Conservation (phyloP, 2,888 invertebrate genomes). For the Ophion ellenae region DNA sequence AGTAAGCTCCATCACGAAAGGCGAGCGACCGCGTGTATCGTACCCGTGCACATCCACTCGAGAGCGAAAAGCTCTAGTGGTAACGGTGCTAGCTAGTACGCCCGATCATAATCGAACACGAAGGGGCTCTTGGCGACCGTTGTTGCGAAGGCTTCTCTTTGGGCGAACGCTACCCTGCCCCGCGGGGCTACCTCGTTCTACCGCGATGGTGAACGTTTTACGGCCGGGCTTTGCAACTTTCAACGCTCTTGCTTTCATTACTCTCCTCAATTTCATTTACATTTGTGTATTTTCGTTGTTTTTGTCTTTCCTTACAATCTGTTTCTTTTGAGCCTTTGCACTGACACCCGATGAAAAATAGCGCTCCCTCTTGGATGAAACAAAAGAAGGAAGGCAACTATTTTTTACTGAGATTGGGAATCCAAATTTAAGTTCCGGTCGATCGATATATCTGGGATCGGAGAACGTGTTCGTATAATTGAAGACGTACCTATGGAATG, state of each 20-base stretch:
- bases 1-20: slow-evolving; percentile 28
- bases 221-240: neutral
- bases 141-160: slow-evolving; percentile 16
- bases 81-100: slow-evolving; percentile 39
- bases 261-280: too few relatives aligned
- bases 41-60: slow-evolving; percentile 13
- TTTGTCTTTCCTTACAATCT: too few relatives aligned
- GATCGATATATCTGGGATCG: too few relatives aligned
- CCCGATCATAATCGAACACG: slow-evolving; percentile 61
- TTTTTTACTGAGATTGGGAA: too few relatives aligned
- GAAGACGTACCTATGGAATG: neutral
- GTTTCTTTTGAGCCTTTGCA: too few relatives aligned
- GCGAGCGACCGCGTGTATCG: slow-evolving; percentile 24
- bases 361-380: too few relatives aligned
- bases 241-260: neutral
- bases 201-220: neutral
- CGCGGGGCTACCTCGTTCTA: neutral
- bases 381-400: too few relatives aligned
- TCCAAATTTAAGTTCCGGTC: too few relatives aligned
- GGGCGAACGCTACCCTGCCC: neutral
- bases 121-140: slow-evolving; percentile 37
- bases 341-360: too few relatives aligned
- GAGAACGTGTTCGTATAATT: neutral
- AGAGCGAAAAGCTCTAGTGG: slow-evolving; percentile 40
- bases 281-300: too few relatives aligned